Evolutionary conservation across 2,888 invertebrate species (phyloP), one percentile per base, ranked within the genome.

Genomic region (Malthinus seriepunctatus): DNA sequence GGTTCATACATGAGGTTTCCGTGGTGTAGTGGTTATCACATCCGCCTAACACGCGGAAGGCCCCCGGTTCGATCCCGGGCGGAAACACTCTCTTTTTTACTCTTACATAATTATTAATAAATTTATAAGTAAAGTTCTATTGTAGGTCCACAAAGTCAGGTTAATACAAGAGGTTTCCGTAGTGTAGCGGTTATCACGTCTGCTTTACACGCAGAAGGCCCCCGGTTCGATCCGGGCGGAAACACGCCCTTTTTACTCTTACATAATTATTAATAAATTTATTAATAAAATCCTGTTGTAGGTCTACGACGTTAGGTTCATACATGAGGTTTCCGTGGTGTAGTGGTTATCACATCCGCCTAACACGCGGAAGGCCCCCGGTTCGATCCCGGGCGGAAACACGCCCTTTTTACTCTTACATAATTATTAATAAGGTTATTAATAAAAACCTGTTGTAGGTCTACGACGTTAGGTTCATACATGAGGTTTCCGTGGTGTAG

Each of bases 291-390:
- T 23, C 23, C 23, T 23, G 23, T 23, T 23, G 23, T 23, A 23
- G 3, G 2, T 23, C 23, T 23, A 23, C 23, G 5, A 23, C 23
- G 2, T 23, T 5, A 23, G 23, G 23, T 23, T 23, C 23, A 23
- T 23, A 23, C 5, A 23, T 5, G 5, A 5, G 23, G 88, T 88
- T 88, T 88, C 87, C 88, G 89, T 89, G 88, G 89, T 89, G 89
- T 89, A 90, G 89, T 88, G 90, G 89, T 89, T 89, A 90, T 89
- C 89, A 90, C 89, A 88, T 89, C 89, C 89, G 89, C 89, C 88
- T 89, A 88, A 90, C 89, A 89, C 89, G 89, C 89, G 89, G 89
- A 89, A 89, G 89, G 89, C 85, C 89, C 88, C 89, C 88, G 88
- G 89, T 90, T 89, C 89, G 89, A 89, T 87, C 89, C 89, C 88